Percentiles rank a stretch among this genome's conserved stretches.
Evolutionary conservation across 2,797 vertebrate species (phyloP).

Genomic region (Cuculus canorus): DNA sequence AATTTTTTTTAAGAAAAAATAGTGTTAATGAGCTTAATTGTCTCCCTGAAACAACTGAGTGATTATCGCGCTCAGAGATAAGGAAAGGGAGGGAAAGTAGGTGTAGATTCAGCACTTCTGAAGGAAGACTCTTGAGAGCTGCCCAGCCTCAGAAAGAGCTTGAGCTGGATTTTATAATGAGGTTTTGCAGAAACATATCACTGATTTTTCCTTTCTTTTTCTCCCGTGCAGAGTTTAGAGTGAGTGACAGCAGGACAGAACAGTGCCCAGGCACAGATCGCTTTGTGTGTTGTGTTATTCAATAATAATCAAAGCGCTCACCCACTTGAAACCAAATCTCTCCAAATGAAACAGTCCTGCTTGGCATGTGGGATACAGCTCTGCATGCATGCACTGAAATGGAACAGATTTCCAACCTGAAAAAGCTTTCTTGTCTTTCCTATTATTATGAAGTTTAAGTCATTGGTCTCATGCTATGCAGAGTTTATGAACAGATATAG

Average conservation of each 20-base stretch:
- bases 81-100: background rate
- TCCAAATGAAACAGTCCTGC: background rate
- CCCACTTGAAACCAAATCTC: background rate
- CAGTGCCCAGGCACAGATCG: background rate
- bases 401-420: background rate
- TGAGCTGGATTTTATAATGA: background rate
- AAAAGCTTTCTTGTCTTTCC: background rate
- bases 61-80: background rate
- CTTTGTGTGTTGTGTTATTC: background rate
- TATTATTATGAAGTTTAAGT: background rate
- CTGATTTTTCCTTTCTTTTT: background rate
- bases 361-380: background rate
- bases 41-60: background rate
- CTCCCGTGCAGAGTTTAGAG: background rate
- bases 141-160: background rate
- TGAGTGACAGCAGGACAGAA: background rate
- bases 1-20: background rate
- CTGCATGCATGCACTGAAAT: background rate
- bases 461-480: background rate
- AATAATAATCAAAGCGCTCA: background rate
- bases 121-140: background rate
- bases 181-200: background rate
- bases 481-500: background rate
- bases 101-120: background rate
- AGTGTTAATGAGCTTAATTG: slow-evolving; percentile 2